These are phyloP conservation scores for Hydropotes inermis DNA, from an alignment of 2,113 vertebrate species.

Conservation along the genomic window DNA sequence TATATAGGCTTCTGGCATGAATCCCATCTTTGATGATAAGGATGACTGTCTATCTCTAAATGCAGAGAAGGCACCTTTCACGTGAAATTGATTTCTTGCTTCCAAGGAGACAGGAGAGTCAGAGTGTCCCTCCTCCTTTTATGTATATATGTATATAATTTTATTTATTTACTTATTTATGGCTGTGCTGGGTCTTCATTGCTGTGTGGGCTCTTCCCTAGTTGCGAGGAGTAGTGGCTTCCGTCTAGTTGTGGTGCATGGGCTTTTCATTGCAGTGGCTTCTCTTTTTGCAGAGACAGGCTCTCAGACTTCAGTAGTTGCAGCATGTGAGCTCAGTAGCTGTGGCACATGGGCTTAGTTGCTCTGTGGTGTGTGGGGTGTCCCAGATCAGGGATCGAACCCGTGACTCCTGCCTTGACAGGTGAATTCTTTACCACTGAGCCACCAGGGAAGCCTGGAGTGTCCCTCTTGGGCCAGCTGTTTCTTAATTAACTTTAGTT, in stretches of 20 bases:
- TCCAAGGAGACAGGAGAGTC: neutral
- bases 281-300: neutral
- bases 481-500: neutral
- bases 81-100: neutral
- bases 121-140: neutral
- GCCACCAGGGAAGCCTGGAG: neutral
- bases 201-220: fast-evolving
- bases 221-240: neutral
- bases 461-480: neutral
- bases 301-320: neutral
- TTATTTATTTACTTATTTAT: neutral
- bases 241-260: fast-evolving
- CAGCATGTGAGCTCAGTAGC: neutral
- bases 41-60: neutral
- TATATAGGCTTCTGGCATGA: neutral
- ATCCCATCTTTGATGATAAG: neutral
- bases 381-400: neutral
- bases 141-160: neutral
- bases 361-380: neutral
- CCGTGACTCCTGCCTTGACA: neutral
- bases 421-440: neutral
- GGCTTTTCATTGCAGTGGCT: neutral
- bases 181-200: neutral
- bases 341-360: neutral
- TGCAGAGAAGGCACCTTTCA: neutral